Evolutionary conservation across 2,888 invertebrate genomes (phyloP).

Genomic region (Catocala fraxini): DNA sequence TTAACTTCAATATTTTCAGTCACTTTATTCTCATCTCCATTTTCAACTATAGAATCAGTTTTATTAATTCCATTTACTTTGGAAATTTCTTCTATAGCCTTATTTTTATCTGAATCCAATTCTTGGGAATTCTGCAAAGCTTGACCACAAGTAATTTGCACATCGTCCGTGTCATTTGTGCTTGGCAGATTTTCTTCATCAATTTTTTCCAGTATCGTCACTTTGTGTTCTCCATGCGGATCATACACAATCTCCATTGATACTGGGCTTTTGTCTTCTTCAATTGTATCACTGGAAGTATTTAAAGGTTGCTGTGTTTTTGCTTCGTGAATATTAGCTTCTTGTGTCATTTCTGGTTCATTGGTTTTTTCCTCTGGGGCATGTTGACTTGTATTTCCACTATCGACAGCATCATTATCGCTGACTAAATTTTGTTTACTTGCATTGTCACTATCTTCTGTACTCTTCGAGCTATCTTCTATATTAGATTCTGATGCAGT

Average conservation of each 20-base stretch:
- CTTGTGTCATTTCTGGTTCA: constrained; percentile 2
- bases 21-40: constrained; percentile 38
- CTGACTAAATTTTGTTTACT: constrained; percentile 7
- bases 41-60: constrained; percentile 34
- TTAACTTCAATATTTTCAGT: constrained; percentile 43
- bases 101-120: constrained; percentile 34
- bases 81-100: constrained; percentile 39
- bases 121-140: constrained; percentile 65
- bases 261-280: constrained; percentile 59
- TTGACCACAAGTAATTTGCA: constrained; percentile 81
- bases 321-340: constrained; percentile 61
- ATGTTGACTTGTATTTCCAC: background rate
- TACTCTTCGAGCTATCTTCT: constrained; percentile 11
- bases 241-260: constrained; percentile 75
- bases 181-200: constrained; percentile 76
- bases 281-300: constrained; percentile 58
- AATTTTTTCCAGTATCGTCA: constrained; percentile 66
- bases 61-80: constrained; percentile 63
- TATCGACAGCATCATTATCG: constrained; percentile 13
- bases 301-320: constrained; percentile 67
- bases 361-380: background rate
- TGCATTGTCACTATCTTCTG: constrained; percentile 6
- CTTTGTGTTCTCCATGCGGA: constrained; percentile 58
- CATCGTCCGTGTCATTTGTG: constrained; percentile 77
- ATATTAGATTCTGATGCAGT: constrained; percentile 9